Evolutionary conservation across 2,113 vertebrate species (phyloP), one percentile per base, ranked within the genome.

Genomic region (Peromyscus maniculatus): DNA sequence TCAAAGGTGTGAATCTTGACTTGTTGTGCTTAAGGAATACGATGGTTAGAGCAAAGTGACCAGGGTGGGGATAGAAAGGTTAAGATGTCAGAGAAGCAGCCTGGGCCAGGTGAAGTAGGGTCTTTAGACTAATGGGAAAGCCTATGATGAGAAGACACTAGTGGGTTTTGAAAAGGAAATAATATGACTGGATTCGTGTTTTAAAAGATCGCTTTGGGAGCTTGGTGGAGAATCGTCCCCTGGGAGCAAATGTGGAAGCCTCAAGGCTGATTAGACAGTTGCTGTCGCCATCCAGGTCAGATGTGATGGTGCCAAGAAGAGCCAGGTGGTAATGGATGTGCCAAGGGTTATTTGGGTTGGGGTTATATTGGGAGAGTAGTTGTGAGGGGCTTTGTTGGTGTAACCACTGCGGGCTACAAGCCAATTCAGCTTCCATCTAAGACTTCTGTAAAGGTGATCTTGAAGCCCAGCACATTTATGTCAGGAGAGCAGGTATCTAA

Each of bases 381-480:
- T 28, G 69, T 19, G 59, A 93, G 16, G 62, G 16, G 13, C 2
- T 86, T 78, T 91, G 4, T 24, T 91, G 52, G 43, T 87, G 55
- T 46, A 69, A 39, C 80, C 66, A 83, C 52, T 64, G 26, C 93
- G 71, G 91, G 36, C 46, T 33, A 2, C 91, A 57, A 92, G 57
- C 59, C 43, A 91, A 11, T 71, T 92, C 66, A 71, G 21, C 71
- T 52, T 82, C 49, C 72, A 19, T 80, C 59, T 80, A 36, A 93
- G 83, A 66, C 33, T 28, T 86, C 24, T 57, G n/a, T 46, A 89
- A 24, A 67, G 67, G 72, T 39, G 67, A 66, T 87, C 46, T 72
- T 96, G 59, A 66, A 96, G 78, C 80, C 89, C 55, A 71, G 88
- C n/a, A 93, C 93, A 89, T 93, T 91, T 93, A 82, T 87, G 39